Conservation (phyloP, 2,797 vertebrate species). For the Megaceryle alcyon region DNA sequence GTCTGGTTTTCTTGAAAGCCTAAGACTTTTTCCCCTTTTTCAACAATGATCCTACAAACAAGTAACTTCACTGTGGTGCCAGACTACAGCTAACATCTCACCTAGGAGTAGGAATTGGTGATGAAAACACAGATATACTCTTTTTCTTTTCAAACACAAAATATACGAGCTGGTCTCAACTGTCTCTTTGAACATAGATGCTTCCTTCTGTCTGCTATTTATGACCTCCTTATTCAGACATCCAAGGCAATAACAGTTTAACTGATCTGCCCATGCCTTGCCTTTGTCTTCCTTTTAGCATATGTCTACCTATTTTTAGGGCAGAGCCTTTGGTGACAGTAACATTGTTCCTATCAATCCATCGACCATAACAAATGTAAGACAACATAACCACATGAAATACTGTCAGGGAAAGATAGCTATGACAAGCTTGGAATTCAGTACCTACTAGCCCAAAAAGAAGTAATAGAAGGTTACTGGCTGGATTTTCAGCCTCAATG, state of each 20-base stretch:
- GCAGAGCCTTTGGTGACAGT: not conserved
- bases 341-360: not conserved
- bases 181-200: not conserved
- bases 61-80: not conserved
- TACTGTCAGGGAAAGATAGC: not conserved
- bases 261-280: not conserved
- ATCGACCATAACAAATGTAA: not conserved
- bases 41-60: not conserved
- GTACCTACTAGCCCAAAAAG: not conserved
- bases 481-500: not conserved
- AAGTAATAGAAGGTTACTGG: not conserved
- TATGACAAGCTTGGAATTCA: not conserved
- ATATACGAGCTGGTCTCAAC: not conserved
- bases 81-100: not conserved
- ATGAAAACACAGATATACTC: not conserved
- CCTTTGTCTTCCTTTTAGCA: not conserved
- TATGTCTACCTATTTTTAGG: not conserved
- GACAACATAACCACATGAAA: not conserved
- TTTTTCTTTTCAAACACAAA: not conserved
- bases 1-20: not conserved
- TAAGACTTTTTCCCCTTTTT: not conserved
- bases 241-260: not conserved
- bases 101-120: not conserved
- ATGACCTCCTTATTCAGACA: not conserved
- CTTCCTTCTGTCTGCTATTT: not conserved